Conservation (phyloP, 2,797 vertebrate species). For the Etheostoma nigrum region DNA sequence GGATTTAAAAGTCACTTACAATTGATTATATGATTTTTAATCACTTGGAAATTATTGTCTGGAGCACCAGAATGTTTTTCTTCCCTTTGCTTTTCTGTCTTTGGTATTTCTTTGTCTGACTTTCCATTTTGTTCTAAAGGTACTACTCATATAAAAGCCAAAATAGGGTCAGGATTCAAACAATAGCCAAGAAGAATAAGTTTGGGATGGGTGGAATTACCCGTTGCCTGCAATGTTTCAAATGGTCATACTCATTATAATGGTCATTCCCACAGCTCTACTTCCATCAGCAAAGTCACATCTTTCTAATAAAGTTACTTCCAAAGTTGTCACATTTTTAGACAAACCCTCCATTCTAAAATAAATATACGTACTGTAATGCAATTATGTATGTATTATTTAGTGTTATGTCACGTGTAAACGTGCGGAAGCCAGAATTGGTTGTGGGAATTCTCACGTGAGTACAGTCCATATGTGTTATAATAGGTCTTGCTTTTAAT, state of each 20-base stretch:
- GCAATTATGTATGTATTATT: too few relatives aligned
- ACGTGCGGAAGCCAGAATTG: neutral
- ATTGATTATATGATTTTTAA: constrained; percentile 15
- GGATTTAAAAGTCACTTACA: constrained; percentile 8
- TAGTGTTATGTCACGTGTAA: too few relatives aligned
- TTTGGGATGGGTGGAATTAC: constrained; percentile 5
- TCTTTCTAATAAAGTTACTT: neutral
- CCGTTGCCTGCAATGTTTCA: neutral
- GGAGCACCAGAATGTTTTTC: neutral
- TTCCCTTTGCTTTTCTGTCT: neutral
- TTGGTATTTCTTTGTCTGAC: neutral
- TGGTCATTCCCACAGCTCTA: neutral
- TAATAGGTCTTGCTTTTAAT: neutral
- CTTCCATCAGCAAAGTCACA: neutral
- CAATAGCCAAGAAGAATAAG: constrained; percentile 2
- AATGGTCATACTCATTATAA: constrained; percentile 5
- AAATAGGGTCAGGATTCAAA: constrained; percentile 1
- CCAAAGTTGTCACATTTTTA: too few relatives aligned
- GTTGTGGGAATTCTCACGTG: neutral
- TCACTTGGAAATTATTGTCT: neutral
- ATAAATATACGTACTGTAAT: too few relatives aligned
- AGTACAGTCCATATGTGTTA: too few relatives aligned
- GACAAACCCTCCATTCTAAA: too few relatives aligned
- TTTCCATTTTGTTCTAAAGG: constrained; percentile 2
- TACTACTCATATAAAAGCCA: neutral